Evolutionary conservation across 2,797 vertebrate genomes (phyloP), one percentile per base, ranked within the genome.

Genomic region (Premnoplex brunnescens): DNA sequence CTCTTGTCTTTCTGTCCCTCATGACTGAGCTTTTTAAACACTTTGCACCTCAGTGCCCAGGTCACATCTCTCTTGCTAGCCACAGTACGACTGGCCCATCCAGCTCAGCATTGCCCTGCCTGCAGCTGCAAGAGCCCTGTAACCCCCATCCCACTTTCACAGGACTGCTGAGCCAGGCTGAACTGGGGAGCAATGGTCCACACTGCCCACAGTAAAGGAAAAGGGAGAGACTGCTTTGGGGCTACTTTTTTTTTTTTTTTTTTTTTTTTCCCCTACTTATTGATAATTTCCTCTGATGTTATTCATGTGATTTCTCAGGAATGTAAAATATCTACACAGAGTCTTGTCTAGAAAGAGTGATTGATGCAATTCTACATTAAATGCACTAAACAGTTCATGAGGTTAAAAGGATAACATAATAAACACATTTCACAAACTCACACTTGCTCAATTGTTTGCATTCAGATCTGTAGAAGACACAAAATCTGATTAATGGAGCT

Each of bases 401-500:
- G 94, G 90, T 96, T 97, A 96, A 96, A 93, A 96, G 90, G 83
- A 91, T 94, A 96, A 74, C 54, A 96, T 91, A 96, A 96, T 93
- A 97, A 97, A 96, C 74, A 60, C 76, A 88, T 95, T 95, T 95
- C 91, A 88, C 76, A 91, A 95, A 91, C 83, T 87, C 3, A 2
- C 69, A 86, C 91, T 96, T 92, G 16, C 39, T 90, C 79, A 93
- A 74, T 14, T 85, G 87, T 95, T 97, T 97, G 95, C 30, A 96
- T 95, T 96, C 73, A 92, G 71, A 52, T 67, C 39, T 44, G 24
- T 66, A 84, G 37, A 82, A 95, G 85, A 95, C 96, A 87, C 27
- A 90, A 95, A 90, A 93, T 78, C 89, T 97, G 95, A 96, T 95
- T 95, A 96, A 96, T 95, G 68, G 75, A 88, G 56, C 71, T 93